Conservation (phyloP, 2,888 invertebrate species). For the Cetonia aurata region DNA sequence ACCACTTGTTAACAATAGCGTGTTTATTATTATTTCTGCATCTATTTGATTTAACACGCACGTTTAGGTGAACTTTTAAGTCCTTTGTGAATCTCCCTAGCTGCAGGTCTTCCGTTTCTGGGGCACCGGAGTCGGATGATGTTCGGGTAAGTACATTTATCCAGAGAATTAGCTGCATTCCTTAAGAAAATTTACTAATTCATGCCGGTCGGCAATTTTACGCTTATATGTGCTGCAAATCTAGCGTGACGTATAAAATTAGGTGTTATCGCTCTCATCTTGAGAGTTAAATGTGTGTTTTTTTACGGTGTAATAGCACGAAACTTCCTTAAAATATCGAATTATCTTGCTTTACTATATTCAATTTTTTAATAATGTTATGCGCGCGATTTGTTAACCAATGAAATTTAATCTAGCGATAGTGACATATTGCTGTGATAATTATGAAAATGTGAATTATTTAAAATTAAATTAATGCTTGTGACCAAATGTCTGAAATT, state of each 20-base stretch:
- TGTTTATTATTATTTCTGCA: constrained; percentile 60
- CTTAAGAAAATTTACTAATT: constrained; percentile 11
- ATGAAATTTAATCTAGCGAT: constrained; percentile 42
- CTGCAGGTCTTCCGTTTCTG: constrained; percentile 34
- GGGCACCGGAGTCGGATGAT: constrained; percentile 48
- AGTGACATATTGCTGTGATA: too few relatives aligned
- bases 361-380: constrained; percentile 35
- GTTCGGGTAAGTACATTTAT: constrained; percentile 52
- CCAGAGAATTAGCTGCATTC: neutral
- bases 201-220: constrained; percentile 24
- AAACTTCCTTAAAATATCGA: constrained; percentile 12
- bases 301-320: neutral
- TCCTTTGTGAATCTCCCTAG: constrained; percentile 42
- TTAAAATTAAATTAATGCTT: too few relatives aligned
- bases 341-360: constrained; percentile 9
- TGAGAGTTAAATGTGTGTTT: constrained; percentile 15
- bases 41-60: constrained; percentile 46
- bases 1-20: constrained; percentile 67
- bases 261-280: constrained; percentile 1
- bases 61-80: constrained; percentile 46
- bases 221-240: neutral
- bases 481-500: too few relatives aligned
- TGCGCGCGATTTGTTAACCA: constrained; percentile 44
- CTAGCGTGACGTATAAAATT: constrained; percentile 25
- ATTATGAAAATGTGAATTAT: too few relatives aligned